These are phyloP conservation scores for Choristoneura fumiferana DNA, from an alignment of 1,140 invertebrate species.

Conservation along the genomic window DNA sequence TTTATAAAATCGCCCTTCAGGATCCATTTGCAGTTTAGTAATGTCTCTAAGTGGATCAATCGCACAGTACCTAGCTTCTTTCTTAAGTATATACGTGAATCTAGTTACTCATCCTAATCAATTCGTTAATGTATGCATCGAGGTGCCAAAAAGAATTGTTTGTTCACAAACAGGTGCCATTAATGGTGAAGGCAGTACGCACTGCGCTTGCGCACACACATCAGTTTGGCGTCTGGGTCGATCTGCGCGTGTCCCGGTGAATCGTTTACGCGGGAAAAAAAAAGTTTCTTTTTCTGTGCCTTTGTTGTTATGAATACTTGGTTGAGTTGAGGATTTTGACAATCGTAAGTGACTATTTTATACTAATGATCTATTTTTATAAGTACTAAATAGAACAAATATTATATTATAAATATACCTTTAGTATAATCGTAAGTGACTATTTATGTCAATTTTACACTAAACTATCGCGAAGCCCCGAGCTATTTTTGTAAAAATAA, in stretches of 20 bases:
- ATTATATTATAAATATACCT: no score
- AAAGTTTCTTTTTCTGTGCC: background rate
- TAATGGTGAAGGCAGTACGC: constrained; percentile 11
- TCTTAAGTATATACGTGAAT: no score
- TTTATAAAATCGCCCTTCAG: no score
- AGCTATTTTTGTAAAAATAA: no score
- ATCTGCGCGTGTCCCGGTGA: background rate
- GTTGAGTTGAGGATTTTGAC: constrained; percentile 1
- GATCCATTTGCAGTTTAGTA: no score
- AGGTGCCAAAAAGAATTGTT: constrained; percentile 14
- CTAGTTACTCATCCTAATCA: no score
- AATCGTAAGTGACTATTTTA: background rate
- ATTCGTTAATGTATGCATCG: background rate
- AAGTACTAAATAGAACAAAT: no score
- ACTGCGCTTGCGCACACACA: background rate
- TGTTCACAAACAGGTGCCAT: constrained; percentile 13
- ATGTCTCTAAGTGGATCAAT: no score
- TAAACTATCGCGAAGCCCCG: no score
- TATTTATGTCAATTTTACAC: no score
- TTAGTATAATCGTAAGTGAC: no score
- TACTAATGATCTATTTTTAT: background rate
- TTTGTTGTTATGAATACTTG: background rate
- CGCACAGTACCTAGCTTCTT: no score
- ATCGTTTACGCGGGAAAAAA: background rate
- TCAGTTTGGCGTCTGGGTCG: background rate